Evolutionary conservation across 2,113 vertebrate genomes (phyloP).

Genomic region (Leucopsar rothschildi): DNA sequence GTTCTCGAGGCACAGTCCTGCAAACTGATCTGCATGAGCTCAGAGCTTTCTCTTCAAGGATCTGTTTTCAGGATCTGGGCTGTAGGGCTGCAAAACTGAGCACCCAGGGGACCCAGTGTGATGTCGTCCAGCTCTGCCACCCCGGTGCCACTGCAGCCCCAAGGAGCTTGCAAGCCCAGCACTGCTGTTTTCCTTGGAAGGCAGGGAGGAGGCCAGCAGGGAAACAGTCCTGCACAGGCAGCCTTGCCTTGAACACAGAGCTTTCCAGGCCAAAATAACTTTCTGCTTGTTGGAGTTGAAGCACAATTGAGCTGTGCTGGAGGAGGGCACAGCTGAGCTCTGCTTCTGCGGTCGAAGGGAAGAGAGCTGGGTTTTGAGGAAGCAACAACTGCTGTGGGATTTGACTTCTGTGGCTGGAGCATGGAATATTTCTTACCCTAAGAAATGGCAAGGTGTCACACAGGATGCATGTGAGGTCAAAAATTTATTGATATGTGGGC

Average conservation of each 20-base stretch:
- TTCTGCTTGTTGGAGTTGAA: neutral
- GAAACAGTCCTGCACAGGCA: neutral
- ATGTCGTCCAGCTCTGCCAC: neutral
- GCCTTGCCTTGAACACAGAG: neutral
- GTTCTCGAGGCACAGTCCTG: conserved; percentile 16
- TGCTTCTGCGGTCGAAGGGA: rapidly evolving
- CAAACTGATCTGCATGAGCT: conserved; percentile 53
- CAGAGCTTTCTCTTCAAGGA: conserved; percentile 24
- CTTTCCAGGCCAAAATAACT: conserved; percentile 22
- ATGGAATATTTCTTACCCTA: neutral
- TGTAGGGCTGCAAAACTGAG: neutral
- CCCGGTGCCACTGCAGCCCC: neutral
- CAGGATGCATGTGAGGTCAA: neutral
- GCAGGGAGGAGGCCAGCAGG: neutral
- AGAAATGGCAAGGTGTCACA: neutral
- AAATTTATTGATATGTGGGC: rapidly evolving
- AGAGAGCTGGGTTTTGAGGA: neutral
- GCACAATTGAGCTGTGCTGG: neutral
- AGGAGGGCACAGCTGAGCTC: neutral
- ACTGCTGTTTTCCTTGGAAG: neutral
- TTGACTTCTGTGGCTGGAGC: neutral
- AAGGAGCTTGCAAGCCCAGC: neutral
- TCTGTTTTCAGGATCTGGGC: conserved; percentile 20
- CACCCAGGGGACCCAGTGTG: neutral
- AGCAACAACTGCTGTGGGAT: neutral